Base-by-base conservation (phyloP, 1,140 invertebrate genomes). In the Drosophila biarmipes region DNA sequence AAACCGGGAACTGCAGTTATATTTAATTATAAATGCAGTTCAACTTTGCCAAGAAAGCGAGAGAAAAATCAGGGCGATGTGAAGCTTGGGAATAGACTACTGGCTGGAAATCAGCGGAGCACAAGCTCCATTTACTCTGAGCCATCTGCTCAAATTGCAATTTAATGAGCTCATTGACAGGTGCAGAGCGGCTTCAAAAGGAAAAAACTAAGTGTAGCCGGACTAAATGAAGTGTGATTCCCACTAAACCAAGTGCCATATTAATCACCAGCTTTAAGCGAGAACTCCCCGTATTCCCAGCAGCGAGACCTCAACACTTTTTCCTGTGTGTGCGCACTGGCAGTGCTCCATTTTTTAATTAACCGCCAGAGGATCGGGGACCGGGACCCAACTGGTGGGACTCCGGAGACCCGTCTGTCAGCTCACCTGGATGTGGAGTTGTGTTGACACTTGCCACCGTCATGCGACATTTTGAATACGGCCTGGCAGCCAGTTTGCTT, bases 111-210 rank as follows among this genome's bases (percentile, higher is more conserved):
- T 87, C 66, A 66, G 53, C 14, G 53, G 38, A 68, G 68, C 61
- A 63, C 35, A 46, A 56, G 59, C 53, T 81, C 67, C 67, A 68
- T 85, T 74, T 67, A 45, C 61, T 56, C 42, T 46, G 62, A 73
- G 57, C 75, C 48, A 82, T 54, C 58, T 66, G 19, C 51, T 53
- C 21, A 75, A 89, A 89, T 90, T 67, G 66, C 86, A 86, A 59
- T 90, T 90, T 90, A 81, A 90, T 81, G 71, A 81, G 84, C 84
- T 82, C 79, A 87, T 89, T 82, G 84, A 87, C 84, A 89, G 78
- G 58, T 55, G 54, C 52, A 10, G 14, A 38, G 40, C 8, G 21
- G 42, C 15, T 43, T 17, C 11, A 11, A 17, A 43, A 46, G 3
- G 10, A 57, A 34, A 34, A 45, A 42, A 0, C 45, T 52, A 37